Base-by-base conservation (phyloP, 2,797 vertebrate species). In the Acestrorhynchus altus region DNA sequence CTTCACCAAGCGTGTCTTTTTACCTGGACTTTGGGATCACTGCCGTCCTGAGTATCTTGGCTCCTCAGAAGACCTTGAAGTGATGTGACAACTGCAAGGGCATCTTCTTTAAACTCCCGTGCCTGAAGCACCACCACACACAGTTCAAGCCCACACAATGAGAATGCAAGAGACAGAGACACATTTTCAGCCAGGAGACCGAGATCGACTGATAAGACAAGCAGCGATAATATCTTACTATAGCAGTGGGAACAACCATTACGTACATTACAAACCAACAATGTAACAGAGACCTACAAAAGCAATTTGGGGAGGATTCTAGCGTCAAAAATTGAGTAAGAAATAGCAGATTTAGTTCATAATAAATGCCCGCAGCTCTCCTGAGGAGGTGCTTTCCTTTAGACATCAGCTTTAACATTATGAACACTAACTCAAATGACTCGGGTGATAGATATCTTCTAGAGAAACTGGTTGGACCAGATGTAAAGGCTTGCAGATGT, bases 41-140 rank as follows among this genome's bases (percentile, higher is more conserved):
- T 78, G 73, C 74, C 77, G 49, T 80, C 85, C 15, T 64, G 1
- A 12, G 85, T 73, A n/a, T 81, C 74, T 26, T 84, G 79, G 44
- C 84, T 61, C 7, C 87, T 87, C 47, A 87, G 60, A 8, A 91
- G 49, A 64, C 84, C 76, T 78, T 82, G 85, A 0, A 94, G 68
- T 13, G 81, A 78, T 20, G 83, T 76, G 57, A 87, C 59, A 22
- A 92, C 65, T 2, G 90, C 85, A 11, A 80, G 40, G 11, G 86
- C 83, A 72, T 93, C 86, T 77, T 92, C 88, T 84, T 83, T 90
- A 57, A 92, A 89, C 80, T 95, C 94, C 20, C 77, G 85, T 86
- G 92, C 93, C 96, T 98, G 84, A 31, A 80, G 83, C 18, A 20
- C n/a, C 40, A 70, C 5, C 11, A 59, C 22, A 60, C 57, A 57